Evolutionary conservation across 2,113 vertebrate species (phyloP), one percentile per base, ranked within the genome.

Genomic region (Gambusia holbrooki): DNA sequence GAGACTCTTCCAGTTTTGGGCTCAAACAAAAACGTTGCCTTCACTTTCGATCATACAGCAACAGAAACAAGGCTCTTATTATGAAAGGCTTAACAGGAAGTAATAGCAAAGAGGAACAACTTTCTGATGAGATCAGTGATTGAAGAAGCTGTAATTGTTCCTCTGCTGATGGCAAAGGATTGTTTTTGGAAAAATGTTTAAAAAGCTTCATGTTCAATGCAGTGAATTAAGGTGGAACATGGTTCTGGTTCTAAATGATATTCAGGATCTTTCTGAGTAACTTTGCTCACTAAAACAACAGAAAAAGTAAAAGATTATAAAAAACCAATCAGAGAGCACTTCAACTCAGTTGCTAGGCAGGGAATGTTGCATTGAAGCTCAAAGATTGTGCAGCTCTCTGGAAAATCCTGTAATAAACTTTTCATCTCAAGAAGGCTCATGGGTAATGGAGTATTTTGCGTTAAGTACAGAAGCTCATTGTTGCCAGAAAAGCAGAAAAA

Each of bases 11-110:
- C 37, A 48, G 17, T 4, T 48, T 14, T 6, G 48, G 19, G 22
- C 19, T 54, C 51, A 10, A 58, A 54, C 45, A 4, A 51, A 75
- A 82, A 17, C 10, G 90, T 92, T 90, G 91, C 90, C 91, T 89
- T 92, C 90, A 90, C 91, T 84, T 19, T 15, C 86, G 86, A 84
- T 90, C 90, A 91, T 91, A 76, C 83, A 89, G 91, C 89, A 91
- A 92, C 90, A 67, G 17, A 74, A 71, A 76, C 6, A 72, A 45
- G 32, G 37, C 72, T 81, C 42, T 82, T 75, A 12, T 72, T 89
- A 66, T 74, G 66, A 81, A 82, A 81, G 42, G 64, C 28, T 1
- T 25, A 12, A 62, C 58, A 65, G 62, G 68, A 80, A 68, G 76
- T 61, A 48, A 29, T 74, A 65, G 71, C 66, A 22, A 71, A 82